Base-by-base conservation (phyloP, 37 sponge, comb jelly and placozoan genomes). In the Amphimedon queenslandica region DNA sequence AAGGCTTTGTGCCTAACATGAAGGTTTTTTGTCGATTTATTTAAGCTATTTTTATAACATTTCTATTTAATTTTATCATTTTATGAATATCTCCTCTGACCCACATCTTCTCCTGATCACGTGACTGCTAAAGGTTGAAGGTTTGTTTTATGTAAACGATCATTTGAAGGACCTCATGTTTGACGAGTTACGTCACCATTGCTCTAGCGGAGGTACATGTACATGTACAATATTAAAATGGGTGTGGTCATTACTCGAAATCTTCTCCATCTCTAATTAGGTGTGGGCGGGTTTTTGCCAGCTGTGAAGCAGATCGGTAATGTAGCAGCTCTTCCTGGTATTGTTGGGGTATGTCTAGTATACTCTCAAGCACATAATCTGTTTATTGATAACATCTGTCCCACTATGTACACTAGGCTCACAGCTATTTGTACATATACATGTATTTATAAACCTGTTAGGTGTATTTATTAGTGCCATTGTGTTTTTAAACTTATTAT, bases 1-100 rank as follows among this genome's bases (percentile, higher is more conserved):
- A 94, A 70, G 99, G 93, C 2, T 98, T 98, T 63, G 95, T 94
- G 0, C 95, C 99, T 16, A 98, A 98, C 70, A 98, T 98, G 99
- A 82, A 83, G 58, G 96, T 96, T n/a, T n/a, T n/a, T n/a, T n/a
- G n/a, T n/a, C n/a, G n/a, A n/a, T n/a, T n/a, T n/a, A 71, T 71
- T 25, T 56, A 51, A 37, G 3, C 23, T 40, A 28, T 41, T 2
- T 40, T 31, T 29, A 21, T 31, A 10, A 20, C 11, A 29, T 29
- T 53, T 53, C 20, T 16, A 53, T 53, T 16, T 28, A 39, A 37
- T 58, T 33, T 21, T 18, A 31, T 35, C 31, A 2, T 13, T 74
- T 6, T 21, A 2, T 5, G 29, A n/a, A 43, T 1, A 56, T 38
- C 33, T 69, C n/a, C 18, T 23, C 11, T 67, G 38, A 10, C 18